phyloP scores from a whole-genome alignment of 2,888 invertebrate species.

The Parnassius apollo region DNA sequence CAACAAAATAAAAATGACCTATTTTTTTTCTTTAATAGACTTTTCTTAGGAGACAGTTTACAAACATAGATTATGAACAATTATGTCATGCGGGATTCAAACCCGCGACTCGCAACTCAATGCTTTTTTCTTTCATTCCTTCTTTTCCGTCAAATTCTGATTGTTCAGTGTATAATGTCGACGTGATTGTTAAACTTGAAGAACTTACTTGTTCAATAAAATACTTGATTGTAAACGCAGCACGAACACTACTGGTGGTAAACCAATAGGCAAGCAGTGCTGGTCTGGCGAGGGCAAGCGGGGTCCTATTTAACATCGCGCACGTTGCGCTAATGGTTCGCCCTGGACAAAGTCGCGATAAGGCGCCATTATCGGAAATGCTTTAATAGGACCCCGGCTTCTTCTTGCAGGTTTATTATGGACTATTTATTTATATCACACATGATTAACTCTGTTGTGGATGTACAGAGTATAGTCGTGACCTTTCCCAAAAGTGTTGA shows the following conservation, averaged over 20 bases:
- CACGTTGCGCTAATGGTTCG: slow-evolving; percentile 36
- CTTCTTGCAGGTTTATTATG: slow-evolving; percentile 3
- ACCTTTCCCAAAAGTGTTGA: too few species aligned
- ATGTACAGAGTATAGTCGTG: too few species aligned
- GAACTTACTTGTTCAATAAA: neutral
- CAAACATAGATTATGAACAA: too few species aligned
- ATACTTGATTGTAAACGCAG: slow-evolving; percentile 24
- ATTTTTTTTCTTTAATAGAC: too few species aligned
- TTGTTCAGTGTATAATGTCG: too few species aligned
- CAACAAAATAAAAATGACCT: too few species aligned
- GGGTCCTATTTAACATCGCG: slow-evolving; percentile 34
- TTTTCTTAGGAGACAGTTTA: too few species aligned
- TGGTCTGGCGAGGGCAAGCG: slow-evolving; percentile 28
- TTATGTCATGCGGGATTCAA: too few species aligned
- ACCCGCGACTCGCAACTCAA: too few species aligned
- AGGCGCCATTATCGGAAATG: slow-evolving; percentile 35
- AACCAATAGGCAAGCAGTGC: slow-evolving; percentile 33
- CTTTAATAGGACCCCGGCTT: slow-evolving; percentile 34
- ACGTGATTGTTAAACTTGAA: too few species aligned
- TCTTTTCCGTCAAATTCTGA: too few species aligned
- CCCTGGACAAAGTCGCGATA: slow-evolving; percentile 28
- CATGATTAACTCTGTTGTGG: neutral
- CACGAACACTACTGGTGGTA: slow-evolving; percentile 32
- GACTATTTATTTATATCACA: neutral
- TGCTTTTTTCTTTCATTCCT: too few species aligned